Base-by-base conservation (phyloP, 2,113 vertebrate genomes). In the Forbesichthys papilliferus region DNA sequence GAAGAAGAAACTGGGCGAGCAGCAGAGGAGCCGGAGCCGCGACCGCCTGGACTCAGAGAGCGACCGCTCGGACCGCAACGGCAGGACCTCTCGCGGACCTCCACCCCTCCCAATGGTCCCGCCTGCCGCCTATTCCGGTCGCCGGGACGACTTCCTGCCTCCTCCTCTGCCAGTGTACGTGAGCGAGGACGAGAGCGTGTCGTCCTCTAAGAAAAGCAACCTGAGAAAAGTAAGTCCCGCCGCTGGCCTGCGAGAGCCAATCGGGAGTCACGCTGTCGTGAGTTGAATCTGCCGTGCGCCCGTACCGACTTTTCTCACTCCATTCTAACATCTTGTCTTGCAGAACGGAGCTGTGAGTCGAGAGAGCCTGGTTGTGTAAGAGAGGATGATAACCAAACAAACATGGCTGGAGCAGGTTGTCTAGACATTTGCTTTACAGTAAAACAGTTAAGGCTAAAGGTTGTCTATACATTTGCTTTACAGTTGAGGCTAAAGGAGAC, bases 281-380 rank as follows among this genome's bases (percentile, higher is more conserved):
- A 10, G 16, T 16, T 62, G 61, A 27, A 64, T 64, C 11, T 49
- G 48, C 4, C 58, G 12, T 55, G 42, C 20, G 27, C 49, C 11
- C 9, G 27, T 27, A 27, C 27, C 1, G 16, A 42, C 48, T 54
- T 34, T 54, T 70, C 8, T 7, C 42, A 9, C 8, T 57, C 8
- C 27, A 36, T 12, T 57, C 13, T 9, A 57, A 20, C 13, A 18
- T 58, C 66, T 65, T 83, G 2, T 82, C n/a, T 82, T 86, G 3
- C 93, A 97, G 95, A 94, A 94, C 64, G 92, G 94, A 84, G 94
- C 93, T 12, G 92, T 95, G 82, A 97, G 95, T 78, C 91, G 95
- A 3, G 95, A 96, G 79, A 97, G 95, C 84, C 86, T 97, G 78
- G 94, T 97, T 66, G 95, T 97, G 77, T 96, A 64, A 51, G 27